These are phyloP conservation scores for Isurus oxyrinchus DNA, from an alignment of 2,113 vertebrate species.

Conservation along the genomic window DNA sequence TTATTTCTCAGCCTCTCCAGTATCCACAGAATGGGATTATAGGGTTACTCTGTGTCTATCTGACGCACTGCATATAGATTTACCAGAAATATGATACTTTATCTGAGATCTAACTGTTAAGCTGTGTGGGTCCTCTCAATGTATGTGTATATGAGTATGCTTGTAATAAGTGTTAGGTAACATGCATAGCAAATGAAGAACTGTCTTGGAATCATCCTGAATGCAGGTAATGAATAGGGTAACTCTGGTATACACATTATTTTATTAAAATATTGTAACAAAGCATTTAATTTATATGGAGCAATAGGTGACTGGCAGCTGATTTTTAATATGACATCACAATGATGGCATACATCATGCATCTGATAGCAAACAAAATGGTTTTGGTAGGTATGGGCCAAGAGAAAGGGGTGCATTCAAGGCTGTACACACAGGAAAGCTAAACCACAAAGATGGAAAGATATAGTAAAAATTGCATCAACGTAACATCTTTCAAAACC, in stretches of 20 bases:
- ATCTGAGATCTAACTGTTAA: background rate
- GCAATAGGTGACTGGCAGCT: background rate
- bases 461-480: background rate
- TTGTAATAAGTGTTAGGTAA: background rate
- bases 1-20: constrained; percentile 56
- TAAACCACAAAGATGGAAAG: background rate
- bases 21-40: constrained; percentile 64
- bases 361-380: background rate
- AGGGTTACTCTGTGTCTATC: constrained; percentile 55
- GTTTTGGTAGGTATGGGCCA: background rate
- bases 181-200: constrained; percentile 17
- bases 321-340: background rate
- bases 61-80: constrained; percentile 52
- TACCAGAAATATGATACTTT: constrained; percentile 50
- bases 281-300: background rate
- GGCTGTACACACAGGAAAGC: background rate
- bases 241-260: background rate
- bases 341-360: background rate
- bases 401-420: background rate
- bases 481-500: background rate
- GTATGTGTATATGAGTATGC: background rate
- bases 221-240: background rate
- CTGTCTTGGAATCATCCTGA: background rate
- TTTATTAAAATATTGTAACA: background rate
- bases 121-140: background rate